Base-by-base conservation (phyloP, 1,140 invertebrate species). In the Homarus americanus region DNA sequence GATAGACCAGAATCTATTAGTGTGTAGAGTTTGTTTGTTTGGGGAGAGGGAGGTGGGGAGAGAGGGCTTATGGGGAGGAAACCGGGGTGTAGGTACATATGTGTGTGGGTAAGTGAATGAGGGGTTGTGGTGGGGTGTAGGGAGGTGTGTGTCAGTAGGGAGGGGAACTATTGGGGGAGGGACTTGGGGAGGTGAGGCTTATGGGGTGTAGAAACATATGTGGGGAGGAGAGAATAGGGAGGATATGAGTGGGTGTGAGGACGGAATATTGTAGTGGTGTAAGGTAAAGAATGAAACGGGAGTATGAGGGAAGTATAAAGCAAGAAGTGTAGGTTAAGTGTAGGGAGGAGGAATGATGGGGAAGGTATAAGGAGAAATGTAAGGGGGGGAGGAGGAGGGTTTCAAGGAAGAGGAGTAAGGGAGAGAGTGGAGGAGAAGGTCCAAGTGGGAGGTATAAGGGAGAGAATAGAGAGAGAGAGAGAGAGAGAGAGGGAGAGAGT, bases 1-100 rank as follows among this genome's bases (percentile, higher is more conserved):
- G 63, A 69, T 69, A 69, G n/a, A 28, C 28, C 32, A 69, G 63
- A 28, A 69, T 69, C 32, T 69, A 69, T 69, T 28, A 69, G 63
- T 32, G 63, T 69, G 63, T 69, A 32, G 63, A 32, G 63, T 69
- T 69, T 69, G 63, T 69, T 32, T 69, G n/a, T 32, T 32, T 24
- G 17, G 63, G 63, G 63, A 69, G 63, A 9, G 63, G n/a, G 28
- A 28, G 63, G 44, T 49, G 44, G 44, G 63, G 63, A 69, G 63
- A 69, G 20, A 24, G 53, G 53, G 44, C 4, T 12, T 12, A n/a
- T n/a, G n/a, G n/a, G n/a, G n/a, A n/a, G n/a, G n/a, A 20, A 20
- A n/a, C n/a, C n/a, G n/a, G n/a, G n/a, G n/a, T n/a, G n/a, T n/a
- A n/a, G n/a, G n/a, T n/a, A n/a, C n/a, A n/a, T n/a, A 49, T 49